Base-by-base conservation (phyloP, 2,797 vertebrate species). In the Miichthys miiuy region DNA sequence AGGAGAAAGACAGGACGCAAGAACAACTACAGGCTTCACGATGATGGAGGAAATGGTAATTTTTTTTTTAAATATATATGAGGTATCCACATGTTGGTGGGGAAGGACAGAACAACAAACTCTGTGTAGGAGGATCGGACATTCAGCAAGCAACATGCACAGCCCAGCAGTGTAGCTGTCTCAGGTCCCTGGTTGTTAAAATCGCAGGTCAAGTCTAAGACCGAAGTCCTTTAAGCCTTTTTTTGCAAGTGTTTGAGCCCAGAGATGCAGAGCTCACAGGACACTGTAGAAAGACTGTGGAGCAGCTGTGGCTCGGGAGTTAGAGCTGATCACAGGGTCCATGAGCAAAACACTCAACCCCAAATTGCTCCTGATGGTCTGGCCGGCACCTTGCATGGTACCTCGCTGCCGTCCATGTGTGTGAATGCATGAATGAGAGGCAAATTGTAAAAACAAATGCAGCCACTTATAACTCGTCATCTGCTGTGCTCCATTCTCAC, bases 1-100 rank as follows among this genome's bases (percentile, higher is more conserved):
- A 95, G 93, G 83, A 95, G 91, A 87, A 95, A 77, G 76, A 87
- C 88, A 66, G 94, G 87, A 77, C 88, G 75, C 62, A 94, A 88
- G 77, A 80, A 87, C 87, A 93, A 92, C 82, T 92, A 91, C 92
- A 86, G 87, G 4, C 0, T 88, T 60, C 87, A 85, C 46, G 93
- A 91, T 60, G 82, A 92, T 20, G 85, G 85, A 86, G 70, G 79
- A 76, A 90, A 91, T 76, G 93, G 94, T 95, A 93, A 94, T 91
- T 12, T 85, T 34, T 34, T 34, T 34, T 34, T 34, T 34, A 34
- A n/a, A n/a, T n/a, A 34, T 61, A 63, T 65, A 63, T 47, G 38
- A 86, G 44, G 54, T 58, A 34, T 68, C 34, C 76, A 83, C 10
- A 78, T 73, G 68, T 73, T 68, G 55, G 42, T 16, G 65, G 52